Evolutionary conservation across 2,888 invertebrate species (phyloP), one percentile per base, ranked within the genome.

Genomic region (Dicyrtomina minuta): DNA sequence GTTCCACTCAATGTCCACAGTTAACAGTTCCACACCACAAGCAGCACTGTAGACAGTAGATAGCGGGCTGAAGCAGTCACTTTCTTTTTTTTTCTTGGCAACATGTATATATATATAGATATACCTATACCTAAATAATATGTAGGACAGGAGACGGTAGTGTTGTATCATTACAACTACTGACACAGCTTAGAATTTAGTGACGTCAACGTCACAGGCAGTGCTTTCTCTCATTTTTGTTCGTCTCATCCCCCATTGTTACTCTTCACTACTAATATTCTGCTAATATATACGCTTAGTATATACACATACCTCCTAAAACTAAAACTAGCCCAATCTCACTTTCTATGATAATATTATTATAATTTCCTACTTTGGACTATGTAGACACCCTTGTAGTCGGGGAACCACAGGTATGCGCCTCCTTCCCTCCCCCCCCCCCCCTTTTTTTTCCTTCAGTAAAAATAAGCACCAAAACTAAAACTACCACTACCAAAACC

Each of bases 181-280:
- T 17, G 46, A 13, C 46, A 51, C 8, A 51, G 20, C 12, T 12
- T 3, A 51, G 51, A 51, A 51, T n/a, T n/a, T n/a, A n/a, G 17
- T 20, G 51, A 51, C 51, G 51, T 51, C 51, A 51, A 22, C 22
- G 51, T 17, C 17, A 51, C 8, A 51, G 17, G 10, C 22, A 22
- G 15, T 46, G 15, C 13, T 22, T 17, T 22, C 51, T 17, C 51
- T 20, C 51, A 10, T 51, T 17, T 20, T 22, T 17, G 10, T 20
- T 51, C 22, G 20, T 51, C 51, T 51, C 51, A 51, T 51, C 51
- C 17, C 51, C 17, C 51, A 22, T 51, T 51, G 20, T 51, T 15
- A 10, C 33, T 33, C 33, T 33, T 33, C n/a, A 17, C 22, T 17
- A 3, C 51, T 51, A 51, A 51, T 51, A 51, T 51, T 51, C 51